phyloP scores from a whole-genome alignment of 2,888 invertebrate genomes.

The Drosophila planitibia region DNA sequence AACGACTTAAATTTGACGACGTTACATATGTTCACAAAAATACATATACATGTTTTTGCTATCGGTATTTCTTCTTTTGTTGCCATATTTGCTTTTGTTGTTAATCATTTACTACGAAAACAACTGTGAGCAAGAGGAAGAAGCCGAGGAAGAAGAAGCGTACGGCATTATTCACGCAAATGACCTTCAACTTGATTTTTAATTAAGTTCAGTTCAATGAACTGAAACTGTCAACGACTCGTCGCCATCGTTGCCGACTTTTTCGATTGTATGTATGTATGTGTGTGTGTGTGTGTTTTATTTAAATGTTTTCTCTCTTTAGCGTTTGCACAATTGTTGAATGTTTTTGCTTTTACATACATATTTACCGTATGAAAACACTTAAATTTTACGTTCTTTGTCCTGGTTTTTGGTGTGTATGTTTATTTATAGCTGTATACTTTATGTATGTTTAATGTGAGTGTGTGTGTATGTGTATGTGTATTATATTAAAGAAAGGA shows the following conservation, averaged over 20 bases:
- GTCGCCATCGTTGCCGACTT: conserved; percentile 20
- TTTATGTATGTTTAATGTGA: background rate
- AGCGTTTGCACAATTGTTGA: conserved; percentile 37
- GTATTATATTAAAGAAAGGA: background rate
- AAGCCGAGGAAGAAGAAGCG: conserved; percentile 11
- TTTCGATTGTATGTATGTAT: background rate
- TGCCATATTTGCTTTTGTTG: conserved; percentile 37
- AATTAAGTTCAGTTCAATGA: conserved; percentile 81
- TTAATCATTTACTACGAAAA: conserved; percentile 40
- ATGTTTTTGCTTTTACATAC: conserved; percentile 7
- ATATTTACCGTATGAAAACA: conserved; percentile 39
- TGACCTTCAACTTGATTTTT: conserved; percentile 81
- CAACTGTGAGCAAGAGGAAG: conserved; percentile 37
- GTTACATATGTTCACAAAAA: conserved; percentile 44
- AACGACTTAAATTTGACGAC: conserved; percentile 10
- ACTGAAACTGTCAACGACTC: conserved; percentile 77
- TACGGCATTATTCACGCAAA: conserved; percentile 41
- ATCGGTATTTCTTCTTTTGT: conserved; percentile 31
- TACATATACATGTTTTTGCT: conserved; percentile 7
- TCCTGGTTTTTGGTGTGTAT: conserved; percentile 5
- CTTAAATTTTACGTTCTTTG: conserved; percentile 36
- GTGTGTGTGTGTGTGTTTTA: conserved; percentile 22
- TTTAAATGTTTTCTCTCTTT: conserved; percentile 50
- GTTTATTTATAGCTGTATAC: conserved; percentile 33
- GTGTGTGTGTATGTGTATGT: background rate